Base-by-base conservation (phyloP, 2,113 vertebrate species). In the Synchiropus splendidus region DNA sequence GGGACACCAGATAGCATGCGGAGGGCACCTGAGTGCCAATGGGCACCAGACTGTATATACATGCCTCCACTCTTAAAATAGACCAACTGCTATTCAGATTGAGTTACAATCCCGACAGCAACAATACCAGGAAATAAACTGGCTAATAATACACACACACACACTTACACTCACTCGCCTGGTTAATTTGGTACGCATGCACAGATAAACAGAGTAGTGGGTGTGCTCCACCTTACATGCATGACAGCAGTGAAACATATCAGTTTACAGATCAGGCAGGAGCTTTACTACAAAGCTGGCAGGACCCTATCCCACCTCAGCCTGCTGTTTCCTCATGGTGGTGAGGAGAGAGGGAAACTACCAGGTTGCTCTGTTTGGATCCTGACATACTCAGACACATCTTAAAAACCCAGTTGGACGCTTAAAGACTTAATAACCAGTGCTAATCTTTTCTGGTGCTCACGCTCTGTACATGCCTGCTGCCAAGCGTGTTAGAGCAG, bases 81-180 rank as follows among this genome's bases (percentile, higher is more conserved):
- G 50, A 48, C 43, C n/a, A n/a, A n/a, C n/a, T 14, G 51, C 37
- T 48, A 54, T 65, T 54, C 44, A 51, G 67, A 63, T 67, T 64
- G 41, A 46, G 48, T 74, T 74, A 63, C 69, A 55, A 74, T 36
- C 21, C 40, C 46, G 34, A 51, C 10, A 10, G 43, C 50, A 77
- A 78, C 75, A 80, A 81, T 70, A 58, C 66, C 70, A 69, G 77
- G 77, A 79, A 76, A 73, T 42, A 76, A 74, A 70, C 58, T 49
- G 45, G 51, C 71, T 72, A 69, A 78, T 75, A 64, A 60, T 70
- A 76, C 53, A 49, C 48, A 36, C 15, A 15, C 61, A 21, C 16
- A n/a, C 15, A 2, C 16, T 18, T 18, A 51, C 11, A 31, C 12
- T 8, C 21, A 6, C 38, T 45, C 43, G 41, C 50, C 10, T 18